Evolutionary conservation across 1,140 invertebrate genomes (phyloP).

Genomic region (Brachionus rotundiformis): DNA sequence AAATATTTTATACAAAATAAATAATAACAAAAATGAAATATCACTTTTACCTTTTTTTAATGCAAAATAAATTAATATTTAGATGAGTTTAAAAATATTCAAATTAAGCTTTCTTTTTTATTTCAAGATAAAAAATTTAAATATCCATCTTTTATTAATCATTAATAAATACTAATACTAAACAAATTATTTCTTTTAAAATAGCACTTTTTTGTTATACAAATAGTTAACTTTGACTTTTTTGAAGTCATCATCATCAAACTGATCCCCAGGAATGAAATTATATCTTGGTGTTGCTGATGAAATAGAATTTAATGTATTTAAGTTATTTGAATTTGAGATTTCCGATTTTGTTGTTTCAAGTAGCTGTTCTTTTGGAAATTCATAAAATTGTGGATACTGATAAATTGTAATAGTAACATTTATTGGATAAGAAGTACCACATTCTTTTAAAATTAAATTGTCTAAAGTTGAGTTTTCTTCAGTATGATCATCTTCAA

Average conservation of each 20-base stretch:
- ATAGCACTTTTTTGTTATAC: not conserved
- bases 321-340: not conserved
- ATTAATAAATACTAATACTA: not conserved
- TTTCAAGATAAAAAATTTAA: not conserved
- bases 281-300: slow-evolving; percentile 15
- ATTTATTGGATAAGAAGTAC: slow-evolving; percentile 1
- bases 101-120: not conserved
- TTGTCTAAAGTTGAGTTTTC: slow-evolving; percentile 32
- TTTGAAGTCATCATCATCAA: slow-evolving; percentile 33
- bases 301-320: not conserved
- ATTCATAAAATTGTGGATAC: not conserved
- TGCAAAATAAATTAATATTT: not conserved
- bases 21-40: not conserved
- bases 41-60: not conserved
- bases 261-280: not conserved
- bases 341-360: not conserved
- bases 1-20: too few relatives aligned
- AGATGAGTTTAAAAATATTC: not conserved
- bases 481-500: not conserved
- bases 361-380: not conserved
- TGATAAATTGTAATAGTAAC: slow-evolving; percentile 20
- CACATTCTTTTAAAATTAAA: slow-evolving; percentile 21
- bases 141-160: not conserved
- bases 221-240: slow-evolving; percentile 36
- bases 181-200: not conserved